Conservation (phyloP, 2,797 vertebrate species). For the Lithobates pipiens region DNA sequence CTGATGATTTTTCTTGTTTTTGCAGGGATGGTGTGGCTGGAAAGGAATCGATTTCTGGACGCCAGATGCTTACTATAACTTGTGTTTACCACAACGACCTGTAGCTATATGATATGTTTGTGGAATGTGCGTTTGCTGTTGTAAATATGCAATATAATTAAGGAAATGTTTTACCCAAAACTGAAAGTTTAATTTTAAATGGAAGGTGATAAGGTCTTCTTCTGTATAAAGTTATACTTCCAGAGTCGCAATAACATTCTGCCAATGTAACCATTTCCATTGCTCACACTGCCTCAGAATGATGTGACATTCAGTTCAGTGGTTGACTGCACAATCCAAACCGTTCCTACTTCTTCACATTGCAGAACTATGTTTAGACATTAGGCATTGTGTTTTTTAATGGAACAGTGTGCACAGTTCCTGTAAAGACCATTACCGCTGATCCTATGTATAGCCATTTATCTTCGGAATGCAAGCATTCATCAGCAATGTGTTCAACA, state of each 20-base stretch:
- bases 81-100: constrained; percentile 93
- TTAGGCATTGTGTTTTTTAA: background rate
- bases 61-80: constrained; percentile 93
- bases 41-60: constrained; percentile 94
- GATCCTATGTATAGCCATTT: too few relatives aligned
- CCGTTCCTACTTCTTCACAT: background rate
- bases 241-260: too few relatives aligned
- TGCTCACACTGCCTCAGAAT: background rate
- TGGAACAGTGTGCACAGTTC: background rate
- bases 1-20: background rate
- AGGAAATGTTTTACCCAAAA: background rate
- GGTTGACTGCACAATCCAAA: background rate
- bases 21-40: constrained; percentile 97
- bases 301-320: background rate
- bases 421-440: background rate
- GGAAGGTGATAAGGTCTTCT: too few relatives aligned
- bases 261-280: too few relatives aligned
- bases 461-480: too few relatives aligned
- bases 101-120: constrained; percentile 77
- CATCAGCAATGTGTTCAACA: too few relatives aligned
- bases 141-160: background rate
- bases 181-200: background rate
- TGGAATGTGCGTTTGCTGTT: background rate
- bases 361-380: background rate
- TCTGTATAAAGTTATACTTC: too few relatives aligned